Evolutionary conservation across 2,113 vertebrate genomes (phyloP), one percentile per base, ranked within the genome.

Genomic region (Accipiter cooperii): DNA sequence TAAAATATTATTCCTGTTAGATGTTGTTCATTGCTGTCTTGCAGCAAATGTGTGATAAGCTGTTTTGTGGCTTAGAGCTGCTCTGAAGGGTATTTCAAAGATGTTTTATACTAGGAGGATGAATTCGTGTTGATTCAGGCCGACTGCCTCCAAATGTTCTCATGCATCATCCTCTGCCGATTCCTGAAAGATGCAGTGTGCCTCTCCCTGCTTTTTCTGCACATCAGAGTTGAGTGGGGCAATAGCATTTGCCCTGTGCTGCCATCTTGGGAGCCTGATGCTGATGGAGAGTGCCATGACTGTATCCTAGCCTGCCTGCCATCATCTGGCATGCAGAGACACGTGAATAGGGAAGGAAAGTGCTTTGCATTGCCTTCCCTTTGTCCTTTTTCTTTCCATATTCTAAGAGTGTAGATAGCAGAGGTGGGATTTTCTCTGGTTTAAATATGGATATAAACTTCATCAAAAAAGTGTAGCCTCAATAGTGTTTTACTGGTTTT

Each of bases 1-100:
- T 99, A 94, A 94, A 93, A 77, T 17, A 17, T 68, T 74, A 16
- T n/a, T 90, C 51, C 24, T 87, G 1, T 76, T 87, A 44, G 22
- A 40, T 79, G 13, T 63, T 93, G 13, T 69, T 95, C 0, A 0
- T 51, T 55, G 26, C 10, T 42, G 18, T 58, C 40, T 55, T 71
- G 46, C 42, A 71, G 46, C 26, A 26, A 64, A 15, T 6, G 11
- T 65, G n/a, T 44, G 18, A 44, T 68, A n/a, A 81, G 73, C 21
- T 8, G 4, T 82, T 85, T 90, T 74, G 38, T 84, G 71, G 14
- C 14, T 44, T 83, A 25, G 3, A 44, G 17, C 49, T 83, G 31
- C 22, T 84, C 36, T 93, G 40, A 31, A 79, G 34, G 46, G 26
- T 60, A 15, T 87, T 94, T 77, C 61, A 75, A 16, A 92, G 64